Conservation (phyloP, 2,113 vertebrate genomes). For the Sylvia atricapilla region DNA sequence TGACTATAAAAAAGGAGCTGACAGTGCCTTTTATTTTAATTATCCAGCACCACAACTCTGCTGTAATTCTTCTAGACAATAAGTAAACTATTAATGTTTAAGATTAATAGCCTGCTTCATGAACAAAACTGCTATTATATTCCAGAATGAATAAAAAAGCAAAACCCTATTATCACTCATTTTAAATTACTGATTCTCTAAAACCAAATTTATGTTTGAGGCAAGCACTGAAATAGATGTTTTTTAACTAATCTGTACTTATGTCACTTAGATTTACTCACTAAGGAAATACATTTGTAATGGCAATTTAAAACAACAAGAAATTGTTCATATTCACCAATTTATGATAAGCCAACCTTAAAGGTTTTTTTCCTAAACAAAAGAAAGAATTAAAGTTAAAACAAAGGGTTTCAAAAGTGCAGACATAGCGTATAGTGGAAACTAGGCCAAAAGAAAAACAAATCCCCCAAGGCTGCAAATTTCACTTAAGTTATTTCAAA, state of each 20-base stretch:
- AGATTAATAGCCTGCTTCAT: constrained; percentile 14
- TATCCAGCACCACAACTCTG: background rate
- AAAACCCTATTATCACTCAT: background rate
- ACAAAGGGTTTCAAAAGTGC: background rate
- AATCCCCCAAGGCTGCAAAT: background rate
- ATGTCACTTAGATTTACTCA: background rate
- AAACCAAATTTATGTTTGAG: background rate
- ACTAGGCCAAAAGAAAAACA: background rate
- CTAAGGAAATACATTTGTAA: background rate
- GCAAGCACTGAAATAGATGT: background rate
- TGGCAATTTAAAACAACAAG: background rate
- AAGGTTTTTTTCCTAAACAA: background rate
- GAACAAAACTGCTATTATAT: background rate
- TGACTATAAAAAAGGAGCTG: background rate
- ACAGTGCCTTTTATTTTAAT: background rate
- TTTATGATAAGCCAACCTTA: background rate
- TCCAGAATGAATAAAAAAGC: background rate
- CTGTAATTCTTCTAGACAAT: constrained; percentile 7
- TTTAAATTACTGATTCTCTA: background rate
- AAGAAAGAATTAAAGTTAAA: background rate
- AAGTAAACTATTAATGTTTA: constrained; percentile 10
- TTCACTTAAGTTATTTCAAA: background rate
- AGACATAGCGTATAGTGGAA: background rate
- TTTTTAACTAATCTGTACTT: background rate
- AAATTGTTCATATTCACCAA: background rate